A percentile compares a stretch with the other conserved stretches of the same genome.
phyloP scores from a whole-genome alignment of 2,797 vertebrate genomes.

The Vireo griseus region DNA sequence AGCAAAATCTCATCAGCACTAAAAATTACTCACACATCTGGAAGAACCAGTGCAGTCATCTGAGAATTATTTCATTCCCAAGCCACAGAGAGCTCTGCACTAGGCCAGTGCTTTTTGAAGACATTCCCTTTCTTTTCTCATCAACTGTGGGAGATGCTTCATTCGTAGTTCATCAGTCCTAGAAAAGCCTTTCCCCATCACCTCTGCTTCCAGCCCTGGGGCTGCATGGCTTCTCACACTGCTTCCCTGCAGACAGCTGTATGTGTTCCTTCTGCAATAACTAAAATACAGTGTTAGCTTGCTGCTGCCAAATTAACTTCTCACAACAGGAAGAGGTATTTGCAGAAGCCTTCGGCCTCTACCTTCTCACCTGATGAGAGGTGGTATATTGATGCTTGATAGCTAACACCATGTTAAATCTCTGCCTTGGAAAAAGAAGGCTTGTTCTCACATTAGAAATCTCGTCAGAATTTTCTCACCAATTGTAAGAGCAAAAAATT shows the following conservation, averaged over 20 bases:
- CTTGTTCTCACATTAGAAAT: not conserved
- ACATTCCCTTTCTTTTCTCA: not conserved
- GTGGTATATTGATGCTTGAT: not conserved
- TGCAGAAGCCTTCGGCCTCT: not conserved
- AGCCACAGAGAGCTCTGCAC: not conserved
- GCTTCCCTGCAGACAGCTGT: not conserved
- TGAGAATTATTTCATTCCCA: not conserved
- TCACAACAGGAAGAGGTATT: not conserved
- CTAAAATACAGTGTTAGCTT: not conserved
- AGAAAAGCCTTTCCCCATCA: not conserved
- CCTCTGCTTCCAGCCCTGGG: not conserved
- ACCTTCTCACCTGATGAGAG: not conserved
- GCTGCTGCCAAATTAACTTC: not conserved
- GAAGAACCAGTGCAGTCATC: not conserved
- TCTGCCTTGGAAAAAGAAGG: not conserved
- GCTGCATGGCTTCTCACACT: not conserved
- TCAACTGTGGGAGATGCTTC: not conserved
- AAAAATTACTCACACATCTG: slow-evolving; percentile 42
- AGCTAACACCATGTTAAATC: not conserved
- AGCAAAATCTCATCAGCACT: not conserved
- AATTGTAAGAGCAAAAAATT: not conserved
- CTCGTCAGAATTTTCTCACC: not conserved
- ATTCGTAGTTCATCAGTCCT: not conserved
- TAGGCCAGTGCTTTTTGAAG: not conserved
- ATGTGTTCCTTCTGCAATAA: not conserved